A percentile compares a stretch with the other conserved stretches of the same genome.
Evolutionary conservation across 1,140 invertebrate species (phyloP).

Genomic region (Drosophila virilis): DNA sequence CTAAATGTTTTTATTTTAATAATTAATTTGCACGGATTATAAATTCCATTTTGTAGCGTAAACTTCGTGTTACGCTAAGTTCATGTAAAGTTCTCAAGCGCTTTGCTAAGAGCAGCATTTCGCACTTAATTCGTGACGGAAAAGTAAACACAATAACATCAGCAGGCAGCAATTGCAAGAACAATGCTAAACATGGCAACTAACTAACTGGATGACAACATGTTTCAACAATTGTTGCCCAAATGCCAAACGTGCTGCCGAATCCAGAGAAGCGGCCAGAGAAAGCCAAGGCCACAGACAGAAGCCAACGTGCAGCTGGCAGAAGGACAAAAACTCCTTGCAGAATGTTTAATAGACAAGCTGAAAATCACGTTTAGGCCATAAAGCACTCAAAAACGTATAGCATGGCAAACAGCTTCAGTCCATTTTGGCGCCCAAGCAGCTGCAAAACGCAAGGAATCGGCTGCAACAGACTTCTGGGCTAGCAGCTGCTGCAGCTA

Average conservation of each 20-base stretch:
- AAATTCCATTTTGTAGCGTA: slow-evolving; percentile 18
- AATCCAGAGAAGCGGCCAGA: slow-evolving; percentile 2
- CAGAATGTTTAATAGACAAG: slow-evolving; percentile 66
- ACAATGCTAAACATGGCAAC: slow-evolving; percentile 47
- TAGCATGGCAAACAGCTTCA: slow-evolving; percentile 37
- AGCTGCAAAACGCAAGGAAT: slow-evolving; percentile 23
- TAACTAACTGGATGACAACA: slow-evolving; percentile 77
- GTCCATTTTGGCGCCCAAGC: slow-evolving; percentile 24
- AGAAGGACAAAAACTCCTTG: slow-evolving; percentile 1
- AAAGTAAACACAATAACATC: slow-evolving; percentile 38
- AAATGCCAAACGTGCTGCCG: slow-evolving; percentile 75
- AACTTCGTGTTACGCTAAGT: slow-evolving; percentile 3
- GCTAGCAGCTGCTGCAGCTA: not conserved
- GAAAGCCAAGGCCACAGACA: slow-evolving; percentile 4
- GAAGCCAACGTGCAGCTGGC: slow-evolving; percentile 4
- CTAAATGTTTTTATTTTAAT: not conserved
- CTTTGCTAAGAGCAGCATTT: slow-evolving; percentile 41
- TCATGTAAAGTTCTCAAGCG: slow-evolving; percentile 7
- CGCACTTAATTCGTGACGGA: slow-evolving; percentile 56
- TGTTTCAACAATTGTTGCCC: slow-evolving; percentile 78
- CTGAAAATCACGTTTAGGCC: slow-evolving; percentile 72
- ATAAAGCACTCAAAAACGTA: slow-evolving; percentile 59
- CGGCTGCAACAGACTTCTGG: slow-evolving; percentile 15
- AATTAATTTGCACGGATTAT: not conserved
- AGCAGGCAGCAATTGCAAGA: not conserved